Percentiles rank a stretch among this genome's conserved stretches.
phyloP scores from a whole-genome alignment of 2,797 vertebrate species.

The Podargus strigoides region DNA sequence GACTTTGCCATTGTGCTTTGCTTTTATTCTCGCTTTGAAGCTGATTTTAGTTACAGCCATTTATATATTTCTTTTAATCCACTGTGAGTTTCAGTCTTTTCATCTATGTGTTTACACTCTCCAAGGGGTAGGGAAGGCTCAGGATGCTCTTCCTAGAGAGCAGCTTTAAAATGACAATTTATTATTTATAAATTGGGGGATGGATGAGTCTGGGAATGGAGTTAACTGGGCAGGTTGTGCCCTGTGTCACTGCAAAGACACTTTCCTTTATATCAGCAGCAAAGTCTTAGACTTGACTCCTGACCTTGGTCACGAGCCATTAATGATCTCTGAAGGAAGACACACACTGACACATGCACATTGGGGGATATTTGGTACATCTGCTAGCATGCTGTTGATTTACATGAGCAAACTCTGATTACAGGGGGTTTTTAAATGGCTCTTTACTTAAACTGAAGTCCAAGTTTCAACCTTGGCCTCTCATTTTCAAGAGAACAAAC shows the following conservation, averaged over 20 bases:
- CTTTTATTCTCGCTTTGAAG: background rate
- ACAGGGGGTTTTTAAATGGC: background rate
- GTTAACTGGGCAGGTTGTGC: constrained; percentile 31
- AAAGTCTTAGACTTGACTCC: constrained; percentile 19
- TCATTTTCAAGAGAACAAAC: background rate
- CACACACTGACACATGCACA: constrained; percentile 1
- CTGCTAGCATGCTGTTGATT: background rate
- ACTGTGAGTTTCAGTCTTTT: background rate
- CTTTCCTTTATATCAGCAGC: constrained; percentile 1
- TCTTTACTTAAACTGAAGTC: background rate
- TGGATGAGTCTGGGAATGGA: background rate
- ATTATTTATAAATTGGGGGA: constrained; percentile 36
- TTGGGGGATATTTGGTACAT: background rate
- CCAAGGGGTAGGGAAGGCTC: background rate
- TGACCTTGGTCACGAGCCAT: constrained; percentile 35
- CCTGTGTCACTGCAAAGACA: background rate
- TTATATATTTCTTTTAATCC: too few relatives aligned
- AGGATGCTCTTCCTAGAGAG: constrained; percentile 8
- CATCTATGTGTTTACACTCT: background rate
- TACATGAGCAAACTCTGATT: background rate
- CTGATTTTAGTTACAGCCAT: background rate
- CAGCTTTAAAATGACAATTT: background rate
- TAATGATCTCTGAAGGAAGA: constrained; percentile 48
- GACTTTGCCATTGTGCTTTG: background rate
- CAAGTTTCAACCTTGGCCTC: background rate